These are phyloP conservation scores for Calcarius lapponicus DNA, from an alignment of 2,797 vertebrate genomes.

Conservation along the genomic window DNA sequence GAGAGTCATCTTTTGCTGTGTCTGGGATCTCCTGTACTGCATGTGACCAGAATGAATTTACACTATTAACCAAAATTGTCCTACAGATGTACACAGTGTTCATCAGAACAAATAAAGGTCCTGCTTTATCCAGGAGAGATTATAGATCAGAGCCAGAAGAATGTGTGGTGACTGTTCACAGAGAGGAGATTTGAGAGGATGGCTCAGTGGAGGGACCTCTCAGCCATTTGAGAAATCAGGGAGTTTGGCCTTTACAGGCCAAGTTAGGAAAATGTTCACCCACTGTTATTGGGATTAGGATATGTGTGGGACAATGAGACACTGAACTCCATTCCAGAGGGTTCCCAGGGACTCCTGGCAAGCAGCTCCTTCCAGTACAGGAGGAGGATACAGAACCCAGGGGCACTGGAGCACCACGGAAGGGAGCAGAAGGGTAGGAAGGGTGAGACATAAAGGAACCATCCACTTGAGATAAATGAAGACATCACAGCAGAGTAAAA, in stretches of 20 bases:
- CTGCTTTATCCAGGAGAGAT: background rate
- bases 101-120: background rate
- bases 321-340: background rate
- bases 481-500: conserved; percentile 62
- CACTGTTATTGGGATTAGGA: background rate
- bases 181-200: background rate
- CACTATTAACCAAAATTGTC: background rate
- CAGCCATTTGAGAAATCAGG: background rate
- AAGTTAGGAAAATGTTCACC: background rate
- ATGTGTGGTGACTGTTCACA: background rate
- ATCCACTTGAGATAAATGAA: conserved; percentile 60
- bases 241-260: background rate
- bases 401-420: background rate
- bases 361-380: background rate
- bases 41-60: background rate
- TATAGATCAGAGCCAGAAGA: background rate
- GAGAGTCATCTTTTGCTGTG: background rate
- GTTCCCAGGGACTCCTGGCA: background rate
- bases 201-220: background rate
- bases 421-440: conserved; percentile 23
- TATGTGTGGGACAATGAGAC: background rate
- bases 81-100: background rate
- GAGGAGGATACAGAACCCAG: background rate
- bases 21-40: background rate
- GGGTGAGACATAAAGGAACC: conserved; percentile 30